Percentiles rank a stretch among this genome's conserved stretches.
phyloP scores from a whole-genome alignment of 2,888 invertebrate species.

The Sinohyriopsis cumingii region DNA sequence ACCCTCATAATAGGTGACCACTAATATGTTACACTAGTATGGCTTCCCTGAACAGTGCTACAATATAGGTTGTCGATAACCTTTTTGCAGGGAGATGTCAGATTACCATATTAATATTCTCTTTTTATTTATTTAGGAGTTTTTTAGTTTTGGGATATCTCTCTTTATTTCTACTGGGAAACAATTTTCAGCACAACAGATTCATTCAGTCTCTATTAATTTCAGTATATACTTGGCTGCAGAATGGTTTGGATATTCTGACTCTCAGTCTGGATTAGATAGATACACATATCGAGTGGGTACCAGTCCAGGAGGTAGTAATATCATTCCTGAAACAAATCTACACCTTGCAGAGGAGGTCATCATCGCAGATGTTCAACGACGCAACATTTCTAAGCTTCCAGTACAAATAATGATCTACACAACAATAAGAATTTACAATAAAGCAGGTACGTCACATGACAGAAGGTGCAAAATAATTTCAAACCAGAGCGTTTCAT shows the following conservation, averaged over 20 bases:
- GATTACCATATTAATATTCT: too few relatives aligned
- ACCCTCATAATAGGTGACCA: too few relatives aligned
- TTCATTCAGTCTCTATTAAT: neutral
- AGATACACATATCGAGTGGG: conserved; percentile 22
- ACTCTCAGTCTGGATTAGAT: conserved; percentile 24
- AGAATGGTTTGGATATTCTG: conserved; percentile 26
- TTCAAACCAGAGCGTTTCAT: too few relatives aligned
- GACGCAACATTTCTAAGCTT: neutral
- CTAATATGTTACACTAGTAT: too few relatives aligned
- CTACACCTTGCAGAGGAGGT: conserved; percentile 18
- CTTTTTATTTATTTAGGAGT: too few relatives aligned
- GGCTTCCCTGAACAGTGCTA: too few relatives aligned
- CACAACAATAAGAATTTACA: conserved; percentile 37
- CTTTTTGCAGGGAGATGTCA: too few relatives aligned
- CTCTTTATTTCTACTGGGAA: too few relatives aligned
- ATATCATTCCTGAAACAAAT: conserved; percentile 13
- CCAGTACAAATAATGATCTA: conserved; percentile 26
- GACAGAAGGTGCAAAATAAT: too few relatives aligned
- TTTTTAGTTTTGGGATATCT: too few relatives aligned
- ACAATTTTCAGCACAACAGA: too few relatives aligned
- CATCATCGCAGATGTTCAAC: conserved; percentile 9
- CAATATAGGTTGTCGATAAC: too few relatives aligned
- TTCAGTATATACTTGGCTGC: conserved; percentile 17
- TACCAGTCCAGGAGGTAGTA: conserved; percentile 11
- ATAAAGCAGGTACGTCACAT: conserved; percentile 36